Base-by-base conservation (phyloP, 2,113 vertebrate genomes). In the Urocynchramus pylzowi region DNA sequence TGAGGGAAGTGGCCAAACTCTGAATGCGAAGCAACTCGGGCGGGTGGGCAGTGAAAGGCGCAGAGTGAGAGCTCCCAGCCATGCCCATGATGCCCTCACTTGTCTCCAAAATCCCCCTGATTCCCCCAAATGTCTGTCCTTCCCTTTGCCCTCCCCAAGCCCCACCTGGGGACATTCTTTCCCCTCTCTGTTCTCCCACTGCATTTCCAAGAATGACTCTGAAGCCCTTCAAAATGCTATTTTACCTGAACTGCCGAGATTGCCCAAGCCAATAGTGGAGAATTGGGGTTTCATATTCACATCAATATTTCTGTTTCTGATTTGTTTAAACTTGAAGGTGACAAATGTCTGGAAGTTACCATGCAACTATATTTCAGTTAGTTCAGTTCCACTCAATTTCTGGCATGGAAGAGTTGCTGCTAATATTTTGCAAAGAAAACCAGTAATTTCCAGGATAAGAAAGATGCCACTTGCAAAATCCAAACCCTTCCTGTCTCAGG, bases 11-110 rank as follows among this genome's bases (percentile, higher is more conserved):
- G 49, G 57, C 5, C 0, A 0, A 61, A 69, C 45, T 65, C 61
- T 41, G 33, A 9, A 27, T 47, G 24, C 45, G 39, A 77, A 49
- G n/a, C 30, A 44, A 6, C 31, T 31, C 16, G 60, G 33, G 20
- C 70, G 8, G 5, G 21, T 1, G 3, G 21, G 22, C 73, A 78
- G 50, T 2, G 4, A 59, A 70, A 50, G 26, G 50, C 0, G 0
- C 19, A 53, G 49, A 91, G 33, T 1, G 1, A 81, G 49, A 73
- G 28, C 33, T 81, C 54, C 8, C 3, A 5, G n/a, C 37, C 60
- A 8, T 22, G 73, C 39, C 41, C 35, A 42, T 0, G 0, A 30
- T 42, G 33, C 21, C 16, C 47, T 67, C 64, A 39, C 11, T 3
- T 47, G 10, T 42, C 54, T 84, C 52, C 1, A 2, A 70, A 92